Percentiles rank a stretch among this genome's conserved stretches.
phyloP scores from a whole-genome alignment of 2,797 vertebrate species.

The Poeciliopsis paucimaculata region DNA sequence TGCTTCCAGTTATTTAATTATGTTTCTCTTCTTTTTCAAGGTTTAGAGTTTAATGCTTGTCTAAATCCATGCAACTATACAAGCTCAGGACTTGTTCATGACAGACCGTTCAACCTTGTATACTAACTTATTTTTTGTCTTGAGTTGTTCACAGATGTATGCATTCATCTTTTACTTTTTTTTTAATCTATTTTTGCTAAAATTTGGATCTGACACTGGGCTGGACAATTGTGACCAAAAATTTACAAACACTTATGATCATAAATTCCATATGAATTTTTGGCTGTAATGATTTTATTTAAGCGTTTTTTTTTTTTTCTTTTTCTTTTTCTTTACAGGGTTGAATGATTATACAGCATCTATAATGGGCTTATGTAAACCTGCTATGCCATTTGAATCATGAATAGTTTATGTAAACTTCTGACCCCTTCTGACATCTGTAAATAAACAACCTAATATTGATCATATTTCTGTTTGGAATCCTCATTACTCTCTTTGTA shows the following conservation, averaged over 20 bases:
- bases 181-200: conserved; percentile 4
- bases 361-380: neutral
- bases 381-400: neutral
- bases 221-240: neutral
- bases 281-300: neutral
- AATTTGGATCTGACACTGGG: neutral
- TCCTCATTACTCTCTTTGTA: neutral
- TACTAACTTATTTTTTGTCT: neutral
- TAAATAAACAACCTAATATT: neutral
- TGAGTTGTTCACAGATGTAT: conserved; percentile 12
- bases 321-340: too few relatives aligned
- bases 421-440: neutral
- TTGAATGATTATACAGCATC: neutral
- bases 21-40: conserved; percentile 65
- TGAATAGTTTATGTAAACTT: neutral
- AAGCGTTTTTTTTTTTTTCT: neutral
- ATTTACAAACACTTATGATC: neutral
- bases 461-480: neutral
- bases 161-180: neutral
- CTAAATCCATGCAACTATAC: conserved; percentile 64
- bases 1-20: conserved; percentile 79
- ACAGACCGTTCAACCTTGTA: conserved; percentile 52
- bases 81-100: conserved; percentile 57
- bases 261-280: neutral
- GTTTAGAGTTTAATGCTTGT: conserved; percentile 72